A percentile compares a stretch with the other conserved stretches of the same genome.
phyloP scores from a whole-genome alignment of 2,797 vertebrate species.

The Liparis tanakae region DNA sequence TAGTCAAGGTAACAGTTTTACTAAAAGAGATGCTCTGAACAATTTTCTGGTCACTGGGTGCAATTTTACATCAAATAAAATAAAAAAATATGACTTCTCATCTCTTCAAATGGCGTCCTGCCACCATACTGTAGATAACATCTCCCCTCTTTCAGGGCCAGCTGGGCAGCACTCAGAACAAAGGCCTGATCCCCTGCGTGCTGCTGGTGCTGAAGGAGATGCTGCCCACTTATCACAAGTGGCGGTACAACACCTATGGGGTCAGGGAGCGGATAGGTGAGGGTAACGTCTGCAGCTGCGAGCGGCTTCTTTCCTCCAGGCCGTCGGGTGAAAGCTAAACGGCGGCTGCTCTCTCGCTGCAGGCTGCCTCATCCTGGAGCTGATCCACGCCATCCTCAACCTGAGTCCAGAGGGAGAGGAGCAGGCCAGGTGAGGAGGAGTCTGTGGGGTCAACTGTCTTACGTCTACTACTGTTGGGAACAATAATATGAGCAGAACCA shows the following conservation, averaged over 20 bases:
- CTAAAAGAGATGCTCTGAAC: background rate
- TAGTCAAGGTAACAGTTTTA: conserved; percentile 88
- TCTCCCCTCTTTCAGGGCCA: conserved; percentile 85
- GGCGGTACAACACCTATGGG: conserved; percentile 94
- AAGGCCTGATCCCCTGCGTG: conserved; percentile 94
- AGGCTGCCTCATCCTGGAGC: conserved; percentile 95
- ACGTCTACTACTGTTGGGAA: background rate
- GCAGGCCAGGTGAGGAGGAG: conserved; percentile 85
- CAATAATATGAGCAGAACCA: background rate
- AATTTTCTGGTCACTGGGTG: background rate
- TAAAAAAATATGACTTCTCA: background rate
- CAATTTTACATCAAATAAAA: background rate
- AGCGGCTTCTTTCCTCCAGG: background rate
- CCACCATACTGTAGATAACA: background rate
- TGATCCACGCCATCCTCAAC: conserved; percentile 97
- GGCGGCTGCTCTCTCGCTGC: conserved; percentile 29
- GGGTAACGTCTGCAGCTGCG: background rate
- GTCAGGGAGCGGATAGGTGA: conserved; percentile 94
- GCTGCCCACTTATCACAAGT: conserved; percentile 97
- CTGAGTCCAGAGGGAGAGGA: conserved; percentile 92
- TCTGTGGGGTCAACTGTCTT: background rate
- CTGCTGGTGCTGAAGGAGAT: conserved; percentile 97
- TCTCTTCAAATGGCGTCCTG: background rate
- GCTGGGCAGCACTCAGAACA: conserved; percentile 95
- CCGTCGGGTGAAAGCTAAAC: background rate